Conservation (phyloP, 2,113 vertebrate genomes). For the Microcebus lehilahytsara region DNA sequence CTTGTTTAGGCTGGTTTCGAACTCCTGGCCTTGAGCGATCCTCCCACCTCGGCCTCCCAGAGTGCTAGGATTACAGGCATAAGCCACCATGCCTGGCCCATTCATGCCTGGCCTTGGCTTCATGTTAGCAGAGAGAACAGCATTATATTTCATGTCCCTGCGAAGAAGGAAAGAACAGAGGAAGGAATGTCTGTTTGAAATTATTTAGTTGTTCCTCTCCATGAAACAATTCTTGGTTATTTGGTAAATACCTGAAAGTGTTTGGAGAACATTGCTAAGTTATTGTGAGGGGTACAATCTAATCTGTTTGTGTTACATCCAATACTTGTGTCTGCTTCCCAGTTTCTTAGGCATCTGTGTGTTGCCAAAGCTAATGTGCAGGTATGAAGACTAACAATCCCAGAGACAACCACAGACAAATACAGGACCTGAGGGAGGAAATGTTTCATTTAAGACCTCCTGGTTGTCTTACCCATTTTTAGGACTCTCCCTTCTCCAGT, state of each 20-base stretch:
- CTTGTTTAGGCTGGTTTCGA: too few species aligned
- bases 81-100: too few species aligned
- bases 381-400: neutral
- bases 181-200: neutral
- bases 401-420: neutral
- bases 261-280: neutral
- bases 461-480: neutral
- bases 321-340: neutral
- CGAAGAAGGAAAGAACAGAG: neutral
- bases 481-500: neutral
- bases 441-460: neutral
- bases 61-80: too few species aligned
- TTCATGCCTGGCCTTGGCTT: neutral
- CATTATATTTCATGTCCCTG: neutral
- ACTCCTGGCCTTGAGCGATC: too few species aligned
- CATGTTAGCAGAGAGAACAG: neutral
- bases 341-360: neutral
- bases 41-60: too few species aligned
- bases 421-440: neutral
- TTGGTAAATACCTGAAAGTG: neutral
- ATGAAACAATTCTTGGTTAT: neutral
- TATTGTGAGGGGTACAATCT: neutral
- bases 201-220: neutral
- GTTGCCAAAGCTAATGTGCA: neutral
- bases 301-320: neutral